These are phyloP conservation scores for Passer montanus DNA, from an alignment of 2,113 vertebrate species.

Conservation along the genomic window DNA sequence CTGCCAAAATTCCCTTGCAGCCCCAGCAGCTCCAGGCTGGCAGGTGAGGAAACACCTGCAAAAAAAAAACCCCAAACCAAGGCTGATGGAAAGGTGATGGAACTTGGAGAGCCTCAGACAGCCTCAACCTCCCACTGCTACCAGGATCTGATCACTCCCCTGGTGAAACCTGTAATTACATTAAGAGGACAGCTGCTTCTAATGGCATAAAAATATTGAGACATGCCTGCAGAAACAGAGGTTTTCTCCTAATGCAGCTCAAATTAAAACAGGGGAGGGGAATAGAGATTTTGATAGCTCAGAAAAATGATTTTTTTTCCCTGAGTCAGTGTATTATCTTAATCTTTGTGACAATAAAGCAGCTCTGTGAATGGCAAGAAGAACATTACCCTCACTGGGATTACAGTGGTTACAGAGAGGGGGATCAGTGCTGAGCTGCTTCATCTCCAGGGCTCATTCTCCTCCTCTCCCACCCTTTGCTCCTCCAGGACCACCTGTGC, in stretches of 20 bases:
- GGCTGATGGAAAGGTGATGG: neutral
- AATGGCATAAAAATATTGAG: slow-evolving; percentile 50
- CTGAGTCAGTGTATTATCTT: neutral
- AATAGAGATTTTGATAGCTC: neutral
- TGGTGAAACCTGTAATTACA: slow-evolving; percentile 46
- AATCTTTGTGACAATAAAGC: neutral
- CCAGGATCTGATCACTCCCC: neutral
- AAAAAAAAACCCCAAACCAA: neutral
- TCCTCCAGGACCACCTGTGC: fast-evolving
- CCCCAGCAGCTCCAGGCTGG: neutral
- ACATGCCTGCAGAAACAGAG: neutral
- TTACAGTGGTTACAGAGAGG: fast-evolving
- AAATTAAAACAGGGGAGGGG: neutral
- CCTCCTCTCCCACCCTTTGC: neutral
- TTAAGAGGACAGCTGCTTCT: slow-evolving; percentile 23
- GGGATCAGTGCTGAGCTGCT: neutral
- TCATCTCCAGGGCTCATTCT: neutral
- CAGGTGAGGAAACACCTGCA: neutral
- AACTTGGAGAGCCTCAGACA: neutral
- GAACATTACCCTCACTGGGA: fast-evolving
- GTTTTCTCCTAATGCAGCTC: neutral
- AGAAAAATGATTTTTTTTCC: neutral
- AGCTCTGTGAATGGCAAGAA: neutral
- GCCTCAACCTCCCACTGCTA: neutral
- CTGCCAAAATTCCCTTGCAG: neutral